Base-by-base conservation (phyloP, 2,888 invertebrate genomes). In the Parochlus steinenii region DNA sequence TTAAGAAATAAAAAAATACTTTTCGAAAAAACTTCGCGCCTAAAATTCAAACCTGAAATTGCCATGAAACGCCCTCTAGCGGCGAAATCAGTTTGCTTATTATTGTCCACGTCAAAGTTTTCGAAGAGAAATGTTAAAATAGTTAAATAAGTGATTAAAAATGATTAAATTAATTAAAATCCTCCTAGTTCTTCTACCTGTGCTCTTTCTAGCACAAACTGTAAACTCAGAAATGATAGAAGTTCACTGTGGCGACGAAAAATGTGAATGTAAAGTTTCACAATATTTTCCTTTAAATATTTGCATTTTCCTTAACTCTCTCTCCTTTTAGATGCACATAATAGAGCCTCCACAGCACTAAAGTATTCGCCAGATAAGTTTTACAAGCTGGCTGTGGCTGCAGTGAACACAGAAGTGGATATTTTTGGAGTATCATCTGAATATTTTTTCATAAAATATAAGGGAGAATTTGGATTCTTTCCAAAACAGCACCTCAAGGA, bases 221-320 rank as follows among this genome's bases (percentile, higher is more conserved):
- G n/a, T n/a, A n/a, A n/a, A n/a, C n/a, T n/a, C 23, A 2, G 30
- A 36, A 6, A 14, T 23, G 3, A 12, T 36, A 17, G 6, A 29
- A 18, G 36, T 36, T 5, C 16, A 29, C 6, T 36, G 36, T 22
- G 36, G 36, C 7, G 36, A 36, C 25, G 36, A 36, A 24, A 19
- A 12, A 18, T 36, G 36, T 24, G 36, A 36, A 24, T 30, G 36
- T 36, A 14, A 30, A 30, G n/a, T n/a, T n/a, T n/a, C 30, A 24
- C 11, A 36, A 16, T 24, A 8, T 30, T 3, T 11, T 11, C 23
- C 12, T 12, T 31, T 22, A 6, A 20, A 14, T 25, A 16, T 14
- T 29, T 29, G 5, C 29, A 17, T 30, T 6, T 30, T 30, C 17
- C 10, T 6, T 18, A 18, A 16, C 6, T 14, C 7, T 6, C 5